Conservation (phyloP, 2,113 vertebrate genomes). For the Galemys pyrenaicus region DNA sequence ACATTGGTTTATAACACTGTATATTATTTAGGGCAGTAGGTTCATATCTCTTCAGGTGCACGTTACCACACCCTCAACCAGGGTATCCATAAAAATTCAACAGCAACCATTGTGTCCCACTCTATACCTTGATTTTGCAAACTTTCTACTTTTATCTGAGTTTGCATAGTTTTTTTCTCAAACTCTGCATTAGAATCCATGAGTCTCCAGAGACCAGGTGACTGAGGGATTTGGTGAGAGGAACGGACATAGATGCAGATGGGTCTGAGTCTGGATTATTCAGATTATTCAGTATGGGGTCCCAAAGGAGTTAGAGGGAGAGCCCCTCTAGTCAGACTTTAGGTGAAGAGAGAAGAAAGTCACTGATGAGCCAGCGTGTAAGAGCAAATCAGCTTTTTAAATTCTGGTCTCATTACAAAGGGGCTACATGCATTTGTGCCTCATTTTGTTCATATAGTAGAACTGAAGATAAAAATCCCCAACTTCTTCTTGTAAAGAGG, state of each 20-base stretch:
- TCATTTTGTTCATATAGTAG: background rate
- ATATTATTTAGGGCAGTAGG: too few relatives aligned
- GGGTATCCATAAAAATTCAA: too few relatives aligned
- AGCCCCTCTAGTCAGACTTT: background rate
- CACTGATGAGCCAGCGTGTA: too few relatives aligned
- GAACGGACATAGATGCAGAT: too few relatives aligned
- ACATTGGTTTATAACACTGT: too few relatives aligned
- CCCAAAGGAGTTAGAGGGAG: background rate
- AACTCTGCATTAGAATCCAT: background rate
- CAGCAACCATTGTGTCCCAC: too few relatives aligned
- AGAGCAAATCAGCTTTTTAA: background rate
- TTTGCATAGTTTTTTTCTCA: background rate
- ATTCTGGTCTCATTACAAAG: background rate
- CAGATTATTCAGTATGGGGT: background rate
- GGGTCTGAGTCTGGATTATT: background rate
- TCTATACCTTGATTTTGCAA: background rate
- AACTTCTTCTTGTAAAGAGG: background rate
- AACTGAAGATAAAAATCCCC: slow-evolving; percentile 28
- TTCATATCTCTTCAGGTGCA: too few relatives aligned
- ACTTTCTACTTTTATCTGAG: background rate
- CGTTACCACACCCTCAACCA: too few relatives aligned
- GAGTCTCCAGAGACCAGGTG: background rate
- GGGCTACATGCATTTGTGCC: background rate
- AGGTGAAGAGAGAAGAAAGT: background rate
- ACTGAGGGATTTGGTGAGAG: background rate